Conservation (phyloP, 2,113 vertebrate species). For the Illadopsis cleaveri region DNA sequence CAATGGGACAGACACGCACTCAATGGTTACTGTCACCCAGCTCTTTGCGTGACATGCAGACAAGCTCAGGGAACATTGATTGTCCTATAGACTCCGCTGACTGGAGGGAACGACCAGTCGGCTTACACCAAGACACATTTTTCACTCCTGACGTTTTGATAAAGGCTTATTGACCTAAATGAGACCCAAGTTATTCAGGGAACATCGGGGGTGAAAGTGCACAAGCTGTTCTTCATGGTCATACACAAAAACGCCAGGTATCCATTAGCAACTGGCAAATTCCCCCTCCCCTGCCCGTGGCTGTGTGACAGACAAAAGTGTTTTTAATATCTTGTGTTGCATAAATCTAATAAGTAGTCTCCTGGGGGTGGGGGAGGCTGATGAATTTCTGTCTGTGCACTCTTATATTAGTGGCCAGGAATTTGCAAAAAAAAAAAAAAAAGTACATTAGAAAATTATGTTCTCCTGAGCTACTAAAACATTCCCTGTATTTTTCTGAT, state of each 20-base stretch:
- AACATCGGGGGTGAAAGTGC: slow-evolving; percentile 72
- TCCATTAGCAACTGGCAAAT: slow-evolving; percentile 72
- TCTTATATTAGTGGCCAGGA: background rate
- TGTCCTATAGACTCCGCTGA: slow-evolving; percentile 61
- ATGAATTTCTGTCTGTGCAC: background rate
- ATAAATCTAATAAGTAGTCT: slow-evolving; percentile 12
- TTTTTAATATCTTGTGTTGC: slow-evolving; percentile 57
- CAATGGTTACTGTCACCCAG: slow-evolving; percentile 71
- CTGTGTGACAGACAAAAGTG: slow-evolving; percentile 55
- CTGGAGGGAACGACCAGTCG: slow-evolving; percentile 65
- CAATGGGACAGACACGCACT: slow-evolving; percentile 57
- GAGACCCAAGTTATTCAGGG: slow-evolving; percentile 71
- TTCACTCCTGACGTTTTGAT: slow-evolving; percentile 74
- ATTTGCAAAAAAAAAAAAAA: background rate
- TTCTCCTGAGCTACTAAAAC: background rate
- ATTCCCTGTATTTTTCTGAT: background rate
- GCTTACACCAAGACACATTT: slow-evolving; percentile 75
- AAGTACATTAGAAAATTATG: background rate
- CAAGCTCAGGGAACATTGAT: slow-evolving; percentile 66
- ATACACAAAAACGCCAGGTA: slow-evolving; percentile 71
- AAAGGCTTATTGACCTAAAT: slow-evolving; percentile 76
- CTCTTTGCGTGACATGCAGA: slow-evolving; percentile 65
- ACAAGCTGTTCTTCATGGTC: slow-evolving; percentile 75
- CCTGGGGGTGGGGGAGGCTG: background rate
- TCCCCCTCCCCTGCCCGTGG: slow-evolving; percentile 56